These are phyloP conservation scores for Trachymyrmex cornetzi DNA, from an alignment of 1,140 invertebrate species.

Conservation along the genomic window DNA sequence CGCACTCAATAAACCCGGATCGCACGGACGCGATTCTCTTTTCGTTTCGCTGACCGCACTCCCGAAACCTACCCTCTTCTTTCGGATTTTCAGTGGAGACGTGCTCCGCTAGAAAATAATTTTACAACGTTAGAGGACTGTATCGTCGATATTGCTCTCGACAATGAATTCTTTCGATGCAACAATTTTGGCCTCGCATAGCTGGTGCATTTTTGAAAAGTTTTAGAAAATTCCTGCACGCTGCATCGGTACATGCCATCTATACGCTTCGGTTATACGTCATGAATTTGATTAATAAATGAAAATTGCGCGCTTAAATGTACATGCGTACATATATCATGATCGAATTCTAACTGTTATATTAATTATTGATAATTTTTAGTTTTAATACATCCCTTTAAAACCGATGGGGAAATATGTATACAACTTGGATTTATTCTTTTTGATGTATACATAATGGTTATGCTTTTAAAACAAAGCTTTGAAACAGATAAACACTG, in stretches of 20 bases:
- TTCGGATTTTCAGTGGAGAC: background rate
- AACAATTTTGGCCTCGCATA: conserved; percentile 53
- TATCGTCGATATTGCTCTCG: conserved; percentile 33
- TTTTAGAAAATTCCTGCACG: conserved; percentile 44
- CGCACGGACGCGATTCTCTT: conserved; percentile 27
- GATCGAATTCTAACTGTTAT: background rate
- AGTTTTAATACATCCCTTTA: conserved; percentile 36
- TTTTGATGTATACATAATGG: background rate
- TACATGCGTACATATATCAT: background rate
- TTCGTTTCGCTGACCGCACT: conserved; percentile 41
- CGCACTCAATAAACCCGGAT: conserved; percentile 55
- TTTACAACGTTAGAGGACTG: background rate
- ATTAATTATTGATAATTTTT: conserved; percentile 23
- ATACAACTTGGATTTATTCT: conserved; percentile 3
- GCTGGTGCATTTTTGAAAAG: conserved; percentile 49
- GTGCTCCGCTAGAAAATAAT: conserved; percentile 29
- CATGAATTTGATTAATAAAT: conserved; percentile 60
- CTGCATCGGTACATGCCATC: background rate
- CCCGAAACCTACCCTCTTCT: conserved; percentile 2
- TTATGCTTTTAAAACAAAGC: conserved; percentile 8
- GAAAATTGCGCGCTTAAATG: conserved; percentile 22
- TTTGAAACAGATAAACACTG: conserved; percentile 25
- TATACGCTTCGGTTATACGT: conserved; percentile 32
- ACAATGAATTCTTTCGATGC: conserved; percentile 49
- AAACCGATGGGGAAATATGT: background rate